Conservation (phyloP, 2,797 vertebrate genomes). For the Onychomys arenicola region DNA sequence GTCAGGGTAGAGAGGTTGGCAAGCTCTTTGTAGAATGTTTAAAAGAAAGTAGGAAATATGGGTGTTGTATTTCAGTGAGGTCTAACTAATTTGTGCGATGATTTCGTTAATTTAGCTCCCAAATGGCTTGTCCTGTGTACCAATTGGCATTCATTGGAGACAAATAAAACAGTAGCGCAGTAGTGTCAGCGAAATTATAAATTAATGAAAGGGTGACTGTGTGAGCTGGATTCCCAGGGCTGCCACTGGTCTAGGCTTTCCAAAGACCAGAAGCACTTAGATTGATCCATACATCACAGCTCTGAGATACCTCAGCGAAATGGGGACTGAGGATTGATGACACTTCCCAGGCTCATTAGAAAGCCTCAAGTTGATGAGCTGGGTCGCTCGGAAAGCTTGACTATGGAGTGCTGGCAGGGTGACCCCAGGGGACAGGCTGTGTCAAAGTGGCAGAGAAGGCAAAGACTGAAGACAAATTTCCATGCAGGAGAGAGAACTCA, state of each 20-base stretch:
- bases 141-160: constrained; percentile 63
- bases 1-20: neutral
- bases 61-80: constrained; percentile 37
- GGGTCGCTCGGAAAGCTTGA: neutral
- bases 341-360: constrained; percentile 68
- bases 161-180: constrained; percentile 31
- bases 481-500: fast-evolving
- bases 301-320: constrained; percentile 36
- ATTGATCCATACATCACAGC: neutral
- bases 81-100: constrained; percentile 11
- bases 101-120: constrained; percentile 76
- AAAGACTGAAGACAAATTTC: neutral
- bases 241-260: neutral
- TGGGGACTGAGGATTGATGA: neutral
- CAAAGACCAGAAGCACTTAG: constrained; percentile 42
- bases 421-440: neutral
- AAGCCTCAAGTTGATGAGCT: constrained; percentile 63
- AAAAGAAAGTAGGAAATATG: neutral
- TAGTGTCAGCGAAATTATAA: constrained; percentile 48
- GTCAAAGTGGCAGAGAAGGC: neutral
- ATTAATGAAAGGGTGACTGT: constrained; percentile 54
- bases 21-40: constrained; percentile 55
- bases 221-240: neutral
- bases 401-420: neutral
- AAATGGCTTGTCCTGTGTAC: constrained; percentile 56